Percentiles rank a stretch among this genome's conserved stretches.
These are phyloP conservation scores for Spatula clypeata DNA, from an alignment of 2,797 vertebrate species.

Conservation along the genomic window DNA sequence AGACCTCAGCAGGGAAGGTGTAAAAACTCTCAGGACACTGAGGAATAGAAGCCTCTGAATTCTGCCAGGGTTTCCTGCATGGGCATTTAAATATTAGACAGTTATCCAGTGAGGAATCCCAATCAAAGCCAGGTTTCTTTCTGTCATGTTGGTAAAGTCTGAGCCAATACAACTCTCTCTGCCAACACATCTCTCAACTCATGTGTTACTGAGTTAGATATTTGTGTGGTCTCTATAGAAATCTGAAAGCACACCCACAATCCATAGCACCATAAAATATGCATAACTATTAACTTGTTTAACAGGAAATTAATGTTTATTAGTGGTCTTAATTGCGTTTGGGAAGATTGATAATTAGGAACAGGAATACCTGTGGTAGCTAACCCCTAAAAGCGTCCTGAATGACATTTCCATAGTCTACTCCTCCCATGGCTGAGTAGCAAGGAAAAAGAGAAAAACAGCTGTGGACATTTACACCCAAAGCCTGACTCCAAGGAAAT, in stretches of 20 bases:
- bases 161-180: not conserved
- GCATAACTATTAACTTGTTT: not conserved
- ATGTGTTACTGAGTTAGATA: not conserved
- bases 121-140: not conserved
- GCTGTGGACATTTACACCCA: not conserved
- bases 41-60: not conserved
- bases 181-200: not conserved
- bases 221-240: not conserved
- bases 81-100: not conserved
- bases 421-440: rapidly evolving
- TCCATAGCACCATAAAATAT: not conserved
- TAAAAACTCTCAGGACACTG: not conserved
- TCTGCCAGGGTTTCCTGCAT: not conserved
- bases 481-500: not conserved
- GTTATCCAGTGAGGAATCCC: not conserved
- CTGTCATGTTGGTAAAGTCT: not conserved
- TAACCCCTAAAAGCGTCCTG: not conserved
- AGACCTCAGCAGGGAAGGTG: rapidly evolving
- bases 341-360: not conserved
- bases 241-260: not conserved
- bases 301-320: not conserved
- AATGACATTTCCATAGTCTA: not conserved
- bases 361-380: not conserved
- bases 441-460: not conserved
- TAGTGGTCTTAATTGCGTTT: not conserved